A percentile compares a stretch with the other conserved stretches of the same genome.
Evolutionary conservation across 1,140 invertebrate genomes (phyloP).

Genomic region (Hypothenemus hampei): DNA sequence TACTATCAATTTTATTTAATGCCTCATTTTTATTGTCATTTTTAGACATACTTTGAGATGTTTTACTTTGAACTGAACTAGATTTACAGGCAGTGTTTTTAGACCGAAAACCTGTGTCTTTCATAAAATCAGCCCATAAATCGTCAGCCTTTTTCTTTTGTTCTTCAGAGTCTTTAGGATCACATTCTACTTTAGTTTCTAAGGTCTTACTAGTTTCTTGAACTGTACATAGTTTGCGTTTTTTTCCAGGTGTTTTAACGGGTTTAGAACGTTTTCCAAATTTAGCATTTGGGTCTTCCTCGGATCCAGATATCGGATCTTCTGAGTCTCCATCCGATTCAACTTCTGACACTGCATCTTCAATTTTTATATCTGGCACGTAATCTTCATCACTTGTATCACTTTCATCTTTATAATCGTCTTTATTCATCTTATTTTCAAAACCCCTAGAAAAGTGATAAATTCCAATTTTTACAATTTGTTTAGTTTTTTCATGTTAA

Average conservation of each 20-base stretch:
- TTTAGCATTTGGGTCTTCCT: constrained; percentile 2
- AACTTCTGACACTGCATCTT: constrained; percentile 49
- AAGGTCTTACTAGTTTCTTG: not conserved
- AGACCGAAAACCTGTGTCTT: constrained; percentile 58
- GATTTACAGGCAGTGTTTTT: constrained; percentile 22
- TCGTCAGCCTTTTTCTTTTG: constrained; percentile 49
- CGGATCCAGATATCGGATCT: constrained; percentile 39
- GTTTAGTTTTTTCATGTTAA: no score
- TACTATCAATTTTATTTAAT: constrained; percentile 25
- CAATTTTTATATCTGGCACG: constrained; percentile 43
- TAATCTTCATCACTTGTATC: constrained; percentile 51
- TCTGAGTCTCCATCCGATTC: constrained; percentile 43
- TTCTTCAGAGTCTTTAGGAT: not conserved
- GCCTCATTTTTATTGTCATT: not conserved
- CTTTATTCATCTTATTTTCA: constrained; percentile 31
- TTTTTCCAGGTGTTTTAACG: constrained; percentile 8
- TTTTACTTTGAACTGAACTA: not conserved
- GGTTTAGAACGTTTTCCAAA: constrained; percentile 13
- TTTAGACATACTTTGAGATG: not conserved
- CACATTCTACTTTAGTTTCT: not conserved
- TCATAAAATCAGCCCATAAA: constrained; percentile 70
- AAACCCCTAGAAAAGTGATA: no score
- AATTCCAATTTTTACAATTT: no score
- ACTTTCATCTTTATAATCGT: constrained; percentile 39
- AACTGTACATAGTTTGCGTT: constrained; percentile 14